Percentiles rank a stretch among this genome's conserved stretches.
Conservation (phyloP, 92 coral and sea anemone genomes). For the Isaurus tuberculatus region DNA sequence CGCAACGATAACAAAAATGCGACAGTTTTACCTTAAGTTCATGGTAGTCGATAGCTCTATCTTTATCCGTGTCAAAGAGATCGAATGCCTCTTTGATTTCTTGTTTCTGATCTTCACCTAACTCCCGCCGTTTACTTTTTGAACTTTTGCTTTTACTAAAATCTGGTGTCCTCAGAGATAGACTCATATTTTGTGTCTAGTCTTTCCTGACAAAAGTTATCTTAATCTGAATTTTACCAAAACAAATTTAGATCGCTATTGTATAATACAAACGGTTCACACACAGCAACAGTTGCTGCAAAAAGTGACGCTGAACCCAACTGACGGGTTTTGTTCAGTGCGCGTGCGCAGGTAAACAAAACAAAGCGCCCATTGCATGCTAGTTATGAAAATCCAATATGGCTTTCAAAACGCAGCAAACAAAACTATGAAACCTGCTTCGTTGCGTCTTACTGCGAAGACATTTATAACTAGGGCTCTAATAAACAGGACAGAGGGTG, state of each 20-base stretch:
- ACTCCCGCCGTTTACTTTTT: conserved; percentile 89
- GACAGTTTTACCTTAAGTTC: conserved; percentile 81
- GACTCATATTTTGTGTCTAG: conserved; percentile 74
- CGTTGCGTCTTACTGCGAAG: conserved; percentile 64
- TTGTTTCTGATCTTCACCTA: conserved; percentile 98
- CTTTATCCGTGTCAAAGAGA: conserved; percentile 96
- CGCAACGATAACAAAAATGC: neutral
- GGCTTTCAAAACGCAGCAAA: neutral
- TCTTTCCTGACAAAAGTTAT: neutral
- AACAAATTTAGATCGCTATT: conserved; percentile 5
- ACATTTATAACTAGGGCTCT: conserved; percentile 65
- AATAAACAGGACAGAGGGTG: conserved; percentile 57
- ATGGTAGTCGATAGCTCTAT: conserved; percentile 95
- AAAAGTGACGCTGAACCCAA: conserved; percentile 71
- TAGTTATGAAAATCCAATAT: conserved; percentile 45
- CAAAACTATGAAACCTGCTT: conserved; percentile 66
- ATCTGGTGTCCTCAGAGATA: conserved; percentile 94
- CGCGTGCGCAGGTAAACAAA: conserved; percentile 68
- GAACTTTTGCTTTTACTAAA: conserved; percentile 88
- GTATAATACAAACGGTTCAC: neutral
- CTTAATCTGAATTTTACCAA: neutral
- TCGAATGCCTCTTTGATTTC: conserved; percentile 98
- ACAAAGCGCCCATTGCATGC: conserved; percentile 44
- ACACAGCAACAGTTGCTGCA: conserved; percentile 40
- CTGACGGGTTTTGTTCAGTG: conserved; percentile 62